Conservation (phyloP, 1,140 invertebrate species). For the Batillaria attramentaria region DNA sequence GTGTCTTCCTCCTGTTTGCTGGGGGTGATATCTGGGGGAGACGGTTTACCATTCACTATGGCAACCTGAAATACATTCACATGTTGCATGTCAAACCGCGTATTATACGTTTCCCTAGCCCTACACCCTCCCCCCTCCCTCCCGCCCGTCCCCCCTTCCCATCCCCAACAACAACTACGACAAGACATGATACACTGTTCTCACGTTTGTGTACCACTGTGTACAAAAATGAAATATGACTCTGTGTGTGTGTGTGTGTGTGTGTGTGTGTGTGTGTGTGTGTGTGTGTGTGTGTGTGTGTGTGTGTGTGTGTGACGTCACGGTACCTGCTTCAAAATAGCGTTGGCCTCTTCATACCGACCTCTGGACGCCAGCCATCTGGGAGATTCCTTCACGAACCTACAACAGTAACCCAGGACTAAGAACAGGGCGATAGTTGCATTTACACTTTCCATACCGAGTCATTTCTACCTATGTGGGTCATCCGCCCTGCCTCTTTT, state of each 20-base stretch:
- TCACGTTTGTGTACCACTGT: too few species aligned
- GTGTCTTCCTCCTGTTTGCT: conserved; percentile 4
- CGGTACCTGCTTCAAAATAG: conserved; percentile 26
- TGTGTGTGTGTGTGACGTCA: neutral
- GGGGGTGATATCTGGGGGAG: neutral
- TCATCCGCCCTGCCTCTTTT: too few species aligned
- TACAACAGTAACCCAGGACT: too few species aligned
- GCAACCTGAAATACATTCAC: neutral
- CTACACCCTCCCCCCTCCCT: neutral
- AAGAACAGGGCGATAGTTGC: too few species aligned
- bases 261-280: neutral
- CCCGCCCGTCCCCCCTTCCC: too few species aligned
- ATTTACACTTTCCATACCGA: too few species aligned
- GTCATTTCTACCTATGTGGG: too few species aligned
- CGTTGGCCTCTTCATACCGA: conserved; percentile 44
- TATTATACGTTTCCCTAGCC: neutral
- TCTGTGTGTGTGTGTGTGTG: neutral
- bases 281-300: neutral
- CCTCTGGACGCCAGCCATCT: conserved; percentile 55
- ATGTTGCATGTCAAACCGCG: neutral
- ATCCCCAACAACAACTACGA: too few species aligned
- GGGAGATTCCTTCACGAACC: conserved; percentile 54
- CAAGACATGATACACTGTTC: too few species aligned
- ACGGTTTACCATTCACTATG: neutral
- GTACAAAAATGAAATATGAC: too few species aligned